Percentiles rank a stretch among this genome's conserved stretches.
Evolutionary conservation across 2,113 vertebrate genomes (phyloP).

Genomic region (Dipodomys ordii): DNA sequence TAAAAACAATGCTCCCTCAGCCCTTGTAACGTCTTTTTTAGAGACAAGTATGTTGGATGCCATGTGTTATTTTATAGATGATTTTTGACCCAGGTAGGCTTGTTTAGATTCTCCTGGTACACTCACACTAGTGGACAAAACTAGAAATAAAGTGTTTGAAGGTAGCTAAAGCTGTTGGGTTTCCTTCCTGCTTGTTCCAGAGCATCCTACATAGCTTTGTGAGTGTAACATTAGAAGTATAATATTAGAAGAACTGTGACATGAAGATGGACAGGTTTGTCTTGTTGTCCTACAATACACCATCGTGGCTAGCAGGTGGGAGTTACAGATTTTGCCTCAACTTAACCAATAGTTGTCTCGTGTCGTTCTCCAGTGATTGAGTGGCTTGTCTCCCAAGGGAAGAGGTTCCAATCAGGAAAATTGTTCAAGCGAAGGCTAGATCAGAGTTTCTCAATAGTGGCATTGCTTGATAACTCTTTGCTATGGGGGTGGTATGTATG

Average conservation of each 20-base stretch:
- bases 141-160: not conserved
- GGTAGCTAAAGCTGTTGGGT: not conserved
- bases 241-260: not conserved
- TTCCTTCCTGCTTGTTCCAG: not conserved
- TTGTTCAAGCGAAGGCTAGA: not conserved
- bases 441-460: not conserved
- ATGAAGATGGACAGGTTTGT: not conserved
- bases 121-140: not conserved
- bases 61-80: not conserved
- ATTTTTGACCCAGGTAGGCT: not conserved
- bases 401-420: not conserved
- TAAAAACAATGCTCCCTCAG: not conserved
- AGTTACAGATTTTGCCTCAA: not conserved
- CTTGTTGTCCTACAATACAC: not conserved
- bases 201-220: not conserved
- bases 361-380: not conserved
- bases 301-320: not conserved
- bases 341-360: not conserved
- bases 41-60: not conserved
- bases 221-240: not conserved
- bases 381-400: not conserved
- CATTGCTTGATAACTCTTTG: not conserved
- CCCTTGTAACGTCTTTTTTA: slow-evolving; percentile 5
- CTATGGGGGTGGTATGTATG: not conserved
- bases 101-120: slow-evolving; percentile 24